These are phyloP conservation scores for Rhingia rostrata DNA, from an alignment of 2,888 invertebrate genomes.

Conservation along the genomic window DNA sequence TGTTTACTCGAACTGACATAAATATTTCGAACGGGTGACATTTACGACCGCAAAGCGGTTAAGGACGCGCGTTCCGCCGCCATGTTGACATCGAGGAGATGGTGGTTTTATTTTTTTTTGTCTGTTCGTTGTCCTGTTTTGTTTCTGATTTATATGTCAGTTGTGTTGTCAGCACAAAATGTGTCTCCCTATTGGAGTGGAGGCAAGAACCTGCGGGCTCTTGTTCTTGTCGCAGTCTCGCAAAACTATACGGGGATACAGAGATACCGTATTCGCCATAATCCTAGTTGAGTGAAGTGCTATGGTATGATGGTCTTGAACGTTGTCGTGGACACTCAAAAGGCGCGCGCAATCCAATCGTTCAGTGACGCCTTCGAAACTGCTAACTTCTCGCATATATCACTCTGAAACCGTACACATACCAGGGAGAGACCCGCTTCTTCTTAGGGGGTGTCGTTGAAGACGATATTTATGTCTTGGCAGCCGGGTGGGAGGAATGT, in stretches of 20 bases:
- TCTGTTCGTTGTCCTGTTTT: slow-evolving; percentile 53
- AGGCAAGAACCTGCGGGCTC: slow-evolving; percentile 48
- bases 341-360: slow-evolving; percentile 61
- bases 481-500: slow-evolving; percentile 33
- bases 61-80: slow-evolving; percentile 64
- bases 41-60: slow-evolving; percentile 74
- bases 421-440: slow-evolving; percentile 52
- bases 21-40: slow-evolving; percentile 74
- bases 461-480: slow-evolving; percentile 68
- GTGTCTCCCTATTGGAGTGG: slow-evolving; percentile 11
- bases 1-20: slow-evolving; percentile 73
- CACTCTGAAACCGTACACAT: slow-evolving; percentile 64
- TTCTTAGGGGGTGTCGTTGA: slow-evolving; percentile 62
- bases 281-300: slow-evolving; percentile 73
- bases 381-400: slow-evolving; percentile 76
- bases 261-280: slow-evolving; percentile 59
- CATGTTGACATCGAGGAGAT: slow-evolving; percentile 49
- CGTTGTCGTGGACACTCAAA: slow-evolving; percentile 57
- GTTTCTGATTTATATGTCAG: slow-evolving; percentile 73
- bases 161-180: slow-evolving; percentile 70
- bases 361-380: slow-evolving; percentile 76
- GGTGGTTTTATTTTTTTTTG: slow-evolving; percentile 33
- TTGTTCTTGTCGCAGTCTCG: slow-evolving; percentile 42
- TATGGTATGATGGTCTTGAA: slow-evolving; percentile 67
- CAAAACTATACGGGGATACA: slow-evolving; percentile 63